Evolutionary conservation across 2,113 vertebrate species (phyloP).

Genomic region (Parus major): DNA sequence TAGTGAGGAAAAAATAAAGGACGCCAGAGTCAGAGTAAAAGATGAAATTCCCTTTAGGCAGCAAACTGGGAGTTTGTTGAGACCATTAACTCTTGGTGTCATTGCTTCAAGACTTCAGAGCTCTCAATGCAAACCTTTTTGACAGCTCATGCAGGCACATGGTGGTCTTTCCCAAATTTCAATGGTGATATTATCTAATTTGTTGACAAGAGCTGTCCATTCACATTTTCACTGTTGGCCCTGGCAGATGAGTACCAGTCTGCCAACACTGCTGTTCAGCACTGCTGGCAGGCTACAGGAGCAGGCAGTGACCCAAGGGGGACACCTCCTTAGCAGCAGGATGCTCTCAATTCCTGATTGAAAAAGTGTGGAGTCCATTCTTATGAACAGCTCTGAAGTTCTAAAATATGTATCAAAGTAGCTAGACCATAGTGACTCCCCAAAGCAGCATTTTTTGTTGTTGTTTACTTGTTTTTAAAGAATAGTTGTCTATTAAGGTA

Average conservation of each 20-base stretch:
- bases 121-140: accelerated
- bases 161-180: not conserved
- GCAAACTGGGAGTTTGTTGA: not conserved
- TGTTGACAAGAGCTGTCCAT: not conserved
- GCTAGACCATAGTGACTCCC: not conserved
- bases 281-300: not conserved
- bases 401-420: not conserved
- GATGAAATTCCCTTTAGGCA: not conserved
- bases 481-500: not conserved
- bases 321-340: accelerated
- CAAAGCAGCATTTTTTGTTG: not conserved
- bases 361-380: not conserved
- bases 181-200: not conserved
- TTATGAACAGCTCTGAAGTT: not conserved
- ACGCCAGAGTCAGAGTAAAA: not conserved
- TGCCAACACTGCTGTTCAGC: not conserved
- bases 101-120: accelerated
- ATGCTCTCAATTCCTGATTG: not conserved
- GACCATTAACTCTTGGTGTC: not conserved
- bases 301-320: not conserved
- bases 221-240: not conserved
- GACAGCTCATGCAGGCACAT: accelerated
- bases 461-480: not conserved
- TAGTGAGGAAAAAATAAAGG: not conserved
- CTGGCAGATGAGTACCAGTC: not conserved